Percentiles rank a stretch among this genome's conserved stretches.
phyloP scores from a whole-genome alignment of 2,888 invertebrate species.

The Ochropleura leucogaster region DNA sequence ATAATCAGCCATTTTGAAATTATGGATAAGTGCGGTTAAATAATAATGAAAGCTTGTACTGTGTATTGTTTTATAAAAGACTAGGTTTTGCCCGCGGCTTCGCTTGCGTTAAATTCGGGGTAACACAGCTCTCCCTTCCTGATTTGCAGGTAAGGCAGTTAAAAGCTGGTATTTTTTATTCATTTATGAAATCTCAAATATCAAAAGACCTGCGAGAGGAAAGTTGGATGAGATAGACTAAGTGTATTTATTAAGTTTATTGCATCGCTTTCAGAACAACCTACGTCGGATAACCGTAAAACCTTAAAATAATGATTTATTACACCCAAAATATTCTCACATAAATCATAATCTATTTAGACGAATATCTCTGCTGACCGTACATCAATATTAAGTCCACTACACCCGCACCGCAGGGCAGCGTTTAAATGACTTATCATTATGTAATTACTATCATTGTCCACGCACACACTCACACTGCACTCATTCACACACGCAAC shows the following conservation, averaged over 20 bases:
- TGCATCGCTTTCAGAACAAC: background rate
- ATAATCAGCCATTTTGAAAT: conserved; percentile 49
- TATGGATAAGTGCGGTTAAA: conserved; percentile 36
- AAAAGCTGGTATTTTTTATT: too few species aligned
- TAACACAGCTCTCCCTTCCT: too few species aligned
- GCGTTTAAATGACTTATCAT: conserved; percentile 90
- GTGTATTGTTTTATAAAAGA: conserved; percentile 18
- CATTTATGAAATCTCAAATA: too few species aligned
- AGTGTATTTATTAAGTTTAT: background rate
- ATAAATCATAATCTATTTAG: conserved; percentile 35
- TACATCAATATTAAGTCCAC: conserved; percentile 80
- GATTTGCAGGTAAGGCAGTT: too few species aligned
- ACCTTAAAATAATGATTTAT: background rate
- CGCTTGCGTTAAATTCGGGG: too few species aligned
- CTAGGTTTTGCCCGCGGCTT: too few species aligned
- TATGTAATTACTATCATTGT: conserved; percentile 90
- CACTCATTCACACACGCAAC: conserved; percentile 55
- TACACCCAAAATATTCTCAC: background rate
- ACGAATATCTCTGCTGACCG: conserved; percentile 71
- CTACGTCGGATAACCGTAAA: background rate
- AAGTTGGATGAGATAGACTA: too few species aligned
- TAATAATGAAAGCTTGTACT: conserved; percentile 32
- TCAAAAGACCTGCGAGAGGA: too few species aligned
- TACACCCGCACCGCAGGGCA: conserved; percentile 85
- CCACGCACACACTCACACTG: conserved; percentile 69